Evolutionary conservation across 2,113 vertebrate species (phyloP).

Genomic region (Ploceus nigricollis): DNA sequence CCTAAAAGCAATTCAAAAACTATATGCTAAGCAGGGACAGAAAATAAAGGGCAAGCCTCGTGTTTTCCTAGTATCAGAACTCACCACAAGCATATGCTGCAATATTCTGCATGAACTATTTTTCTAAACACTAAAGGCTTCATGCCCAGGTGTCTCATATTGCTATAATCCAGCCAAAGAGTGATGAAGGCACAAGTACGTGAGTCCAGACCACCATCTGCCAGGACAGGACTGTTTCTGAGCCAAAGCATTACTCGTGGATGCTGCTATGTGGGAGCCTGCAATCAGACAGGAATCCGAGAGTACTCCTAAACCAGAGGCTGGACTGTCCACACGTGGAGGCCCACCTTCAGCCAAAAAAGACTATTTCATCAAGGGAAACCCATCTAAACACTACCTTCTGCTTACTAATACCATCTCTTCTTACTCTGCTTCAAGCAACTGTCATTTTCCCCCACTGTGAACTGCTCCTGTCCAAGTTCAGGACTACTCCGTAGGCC

Average conservation of each 20-base stretch:
- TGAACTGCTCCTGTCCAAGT: not conserved
- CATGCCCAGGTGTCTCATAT: conserved; percentile 46
- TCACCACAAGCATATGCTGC: not conserved
- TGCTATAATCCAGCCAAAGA: conserved; percentile 38
- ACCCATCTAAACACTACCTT: not conserved
- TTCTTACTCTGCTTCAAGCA: not conserved
- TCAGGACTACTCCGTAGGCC: not conserved
- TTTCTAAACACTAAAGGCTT: conserved; percentile 22
- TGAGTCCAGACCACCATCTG: not conserved
- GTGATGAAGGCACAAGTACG: conserved; percentile 25
- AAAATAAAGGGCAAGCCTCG: not conserved
- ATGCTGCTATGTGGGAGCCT: conserved; percentile 26
- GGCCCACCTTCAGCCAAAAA: not conserved
- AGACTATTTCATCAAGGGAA: not conserved
- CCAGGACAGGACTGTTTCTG: not conserved
- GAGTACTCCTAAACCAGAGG: not conserved
- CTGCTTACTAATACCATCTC: not conserved
- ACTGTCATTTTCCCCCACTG: not conserved
- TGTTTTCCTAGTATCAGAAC: not conserved
- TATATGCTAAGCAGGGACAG: not conserved
- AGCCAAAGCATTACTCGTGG: conserved; percentile 38
- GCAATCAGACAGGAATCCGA: not conserved
- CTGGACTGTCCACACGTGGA: not conserved
- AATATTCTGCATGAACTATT: not conserved
- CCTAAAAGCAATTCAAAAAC: not conserved